Conservation (phyloP, 2,888 invertebrate genomes). For the Thalpophila matura region DNA sequence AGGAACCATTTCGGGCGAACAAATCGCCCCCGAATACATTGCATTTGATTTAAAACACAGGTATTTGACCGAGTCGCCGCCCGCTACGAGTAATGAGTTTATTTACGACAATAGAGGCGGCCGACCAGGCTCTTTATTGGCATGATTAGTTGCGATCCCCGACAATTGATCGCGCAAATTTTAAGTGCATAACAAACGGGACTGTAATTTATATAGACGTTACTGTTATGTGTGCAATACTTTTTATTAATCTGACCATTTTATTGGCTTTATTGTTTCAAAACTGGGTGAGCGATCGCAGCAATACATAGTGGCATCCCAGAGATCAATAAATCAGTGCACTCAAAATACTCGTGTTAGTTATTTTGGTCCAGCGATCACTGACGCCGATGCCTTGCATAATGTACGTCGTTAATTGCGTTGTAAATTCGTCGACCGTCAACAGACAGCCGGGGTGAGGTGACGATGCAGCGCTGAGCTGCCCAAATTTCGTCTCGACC, state of each 20-base stretch:
- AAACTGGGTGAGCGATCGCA: constrained; percentile 71
- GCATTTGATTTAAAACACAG: constrained; percentile 84
- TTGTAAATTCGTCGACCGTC: constrained; percentile 74
- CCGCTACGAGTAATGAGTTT: constrained; percentile 77
- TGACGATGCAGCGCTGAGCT: constrained; percentile 67
- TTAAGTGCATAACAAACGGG: constrained; percentile 76
- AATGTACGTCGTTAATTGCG: constrained; percentile 78
- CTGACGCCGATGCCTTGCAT: constrained; percentile 76
- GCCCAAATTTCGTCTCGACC: constrained; percentile 67
- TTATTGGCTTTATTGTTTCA: constrained; percentile 67
- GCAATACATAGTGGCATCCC: constrained; percentile 72
- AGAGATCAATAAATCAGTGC: constrained; percentile 73
- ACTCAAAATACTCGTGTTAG: constrained; percentile 73
- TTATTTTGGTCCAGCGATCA: constrained; percentile 70
- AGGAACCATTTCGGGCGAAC: constrained; percentile 77
- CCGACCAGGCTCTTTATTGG: constrained; percentile 72
- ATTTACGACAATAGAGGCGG: constrained; percentile 78
- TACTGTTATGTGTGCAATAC: constrained; percentile 68
- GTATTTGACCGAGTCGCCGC: constrained; percentile 84
- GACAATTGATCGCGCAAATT: constrained; percentile 75
- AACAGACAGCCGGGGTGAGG: constrained; percentile 72
- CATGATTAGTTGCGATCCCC: constrained; percentile 76
- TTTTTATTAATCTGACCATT: constrained; percentile 76
- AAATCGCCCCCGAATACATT: constrained; percentile 78
- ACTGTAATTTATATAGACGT: constrained; percentile 71